Evolutionary conservation across 2,888 invertebrate genomes (phyloP).

Genomic region (Piscicola geometra): DNA sequence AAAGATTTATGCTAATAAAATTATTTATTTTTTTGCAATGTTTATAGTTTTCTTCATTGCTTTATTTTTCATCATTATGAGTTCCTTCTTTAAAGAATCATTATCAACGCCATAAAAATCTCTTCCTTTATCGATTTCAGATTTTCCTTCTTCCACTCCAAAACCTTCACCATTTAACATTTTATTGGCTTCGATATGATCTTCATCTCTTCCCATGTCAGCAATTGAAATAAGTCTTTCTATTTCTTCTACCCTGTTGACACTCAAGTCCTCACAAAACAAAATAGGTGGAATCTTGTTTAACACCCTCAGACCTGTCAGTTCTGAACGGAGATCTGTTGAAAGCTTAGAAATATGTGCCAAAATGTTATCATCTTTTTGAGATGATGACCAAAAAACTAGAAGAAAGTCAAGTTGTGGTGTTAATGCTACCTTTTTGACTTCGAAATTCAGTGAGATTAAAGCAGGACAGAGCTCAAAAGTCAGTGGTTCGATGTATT

Average conservation of each 20-base stretch:
- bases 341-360: background rate
- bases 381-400: background rate
- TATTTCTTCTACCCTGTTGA: background rate
- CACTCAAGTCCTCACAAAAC: background rate
- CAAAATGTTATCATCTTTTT: background rate
- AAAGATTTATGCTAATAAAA: too few species aligned
- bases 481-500: background rate
- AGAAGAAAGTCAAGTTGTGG: background rate
- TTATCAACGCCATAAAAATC: background rate
- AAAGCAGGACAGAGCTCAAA: conserved; percentile 3
- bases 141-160: background rate
- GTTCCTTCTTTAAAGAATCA: conserved; percentile 4
- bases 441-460: background rate
- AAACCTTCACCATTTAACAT: too few species aligned
- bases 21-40: background rate
- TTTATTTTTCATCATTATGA: background rate
- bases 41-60: background rate
- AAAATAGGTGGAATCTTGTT: conserved; percentile 4
- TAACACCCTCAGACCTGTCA: background rate
- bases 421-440: background rate
- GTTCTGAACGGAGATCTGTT: background rate
- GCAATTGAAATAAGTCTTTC: background rate
- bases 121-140: background rate
- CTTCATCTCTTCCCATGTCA: conserved; percentile 4
- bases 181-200: background rate